Base-by-base conservation (phyloP, 2,113 vertebrate genomes). In the Myotis lucifugus region DNA sequence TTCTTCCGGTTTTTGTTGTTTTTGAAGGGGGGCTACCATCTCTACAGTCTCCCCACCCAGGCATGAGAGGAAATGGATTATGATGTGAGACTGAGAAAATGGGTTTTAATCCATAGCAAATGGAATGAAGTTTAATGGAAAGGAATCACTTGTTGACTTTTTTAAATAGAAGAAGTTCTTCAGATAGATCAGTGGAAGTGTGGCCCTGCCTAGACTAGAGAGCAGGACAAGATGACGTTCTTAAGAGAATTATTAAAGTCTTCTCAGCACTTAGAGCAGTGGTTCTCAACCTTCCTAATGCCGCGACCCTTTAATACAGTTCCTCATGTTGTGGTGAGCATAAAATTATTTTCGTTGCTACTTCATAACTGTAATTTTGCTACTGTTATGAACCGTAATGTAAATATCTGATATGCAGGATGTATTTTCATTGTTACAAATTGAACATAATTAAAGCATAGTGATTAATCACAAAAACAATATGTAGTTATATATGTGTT, bases 101-200 rank as follows among this genome's bases (percentile, higher is more conserved):
- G 19, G 87, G 54, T 17, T 37, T 70, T 90, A 70, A 88, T 92
- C 76, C 52, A 67, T 14, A 73, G 61, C 37, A 40, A 8, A 6
- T 56, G 32, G 85, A 78, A 29, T 9, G 4, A 73, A 61, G 54
- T 77, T 92, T 77, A 42, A 86, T 67, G 10, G 3, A 82, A 78
- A 93, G 69, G 48, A 74, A 79, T 86, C 79, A 34, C 78, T 66
- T 52, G 78, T 25, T 77, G 83, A 54, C 72, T 87, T 91, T 93
- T 50, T 72, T 32, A 89, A 94, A 69, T 1, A 54, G 61, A 27
- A 48, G 56, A 83, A 87, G 12, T 70, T 77, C 48, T 85, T 87
- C 66, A 18, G 59, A 76, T 42, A 69, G 54, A 85, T 42, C 77
- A 23, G 69, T 59, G 40, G 18, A 59, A 37, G 5, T 1, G 6